Percentiles rank a stretch among this genome's conserved stretches.
Conservation (phyloP, 2,113 vertebrate genomes). For the Phalacrocorax pelagicus region DNA sequence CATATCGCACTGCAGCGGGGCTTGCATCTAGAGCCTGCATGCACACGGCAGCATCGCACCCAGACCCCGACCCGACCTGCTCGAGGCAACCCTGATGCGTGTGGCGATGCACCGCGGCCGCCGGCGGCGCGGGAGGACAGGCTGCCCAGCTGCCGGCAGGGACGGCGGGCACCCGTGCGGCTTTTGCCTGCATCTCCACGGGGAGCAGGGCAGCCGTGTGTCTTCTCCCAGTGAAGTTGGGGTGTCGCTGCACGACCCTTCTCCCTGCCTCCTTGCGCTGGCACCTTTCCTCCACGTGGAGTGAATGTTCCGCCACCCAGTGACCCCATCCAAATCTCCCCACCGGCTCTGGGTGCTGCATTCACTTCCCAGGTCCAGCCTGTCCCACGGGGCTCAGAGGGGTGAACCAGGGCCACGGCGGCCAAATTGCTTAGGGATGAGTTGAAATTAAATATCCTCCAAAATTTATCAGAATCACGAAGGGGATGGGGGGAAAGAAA, state of each 20-base stretch:
- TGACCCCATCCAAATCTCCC: neutral
- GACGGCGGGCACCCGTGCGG: neutral
- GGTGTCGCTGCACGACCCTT: neutral
- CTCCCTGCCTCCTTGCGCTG: neutral
- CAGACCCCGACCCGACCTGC: neutral
- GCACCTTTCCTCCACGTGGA: neutral
- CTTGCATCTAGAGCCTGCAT: neutral
- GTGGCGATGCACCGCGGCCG: fast-evolving
- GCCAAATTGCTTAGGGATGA: neutral
- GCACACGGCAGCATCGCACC: neutral
- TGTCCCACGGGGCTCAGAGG: fast-evolving
- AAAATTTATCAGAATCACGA: neutral
- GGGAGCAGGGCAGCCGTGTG: neutral
- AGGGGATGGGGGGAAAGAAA: too few species aligned
- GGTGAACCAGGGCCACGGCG: fast-evolving
- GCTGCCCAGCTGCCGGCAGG: neutral
- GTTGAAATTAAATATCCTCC: neutral
- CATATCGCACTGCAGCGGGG: neutral
- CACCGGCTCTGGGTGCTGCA: fast-evolving
- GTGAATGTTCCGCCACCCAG: neutral
- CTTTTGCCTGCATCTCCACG: neutral
- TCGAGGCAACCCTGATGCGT: fast-evolving
- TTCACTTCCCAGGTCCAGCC: neutral
- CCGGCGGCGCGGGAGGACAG: neutral
- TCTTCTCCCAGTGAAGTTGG: neutral